Conservation (phyloP, 2,888 invertebrate species). For the Cerastoderma edule region DNA sequence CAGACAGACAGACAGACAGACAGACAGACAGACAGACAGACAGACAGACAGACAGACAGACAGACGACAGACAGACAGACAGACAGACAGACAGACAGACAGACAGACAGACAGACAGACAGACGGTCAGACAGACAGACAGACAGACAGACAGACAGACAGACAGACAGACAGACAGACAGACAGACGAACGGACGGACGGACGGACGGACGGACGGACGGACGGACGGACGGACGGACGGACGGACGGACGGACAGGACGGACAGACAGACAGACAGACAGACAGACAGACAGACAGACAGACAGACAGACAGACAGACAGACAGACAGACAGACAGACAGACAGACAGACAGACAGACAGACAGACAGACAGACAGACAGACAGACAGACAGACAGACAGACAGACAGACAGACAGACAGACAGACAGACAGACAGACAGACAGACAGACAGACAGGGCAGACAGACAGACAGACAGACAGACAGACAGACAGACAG, state of each 20-base stretch:
- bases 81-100: constrained; percentile 27
- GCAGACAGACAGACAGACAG: constrained; percentile 39
- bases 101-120: constrained; percentile 26
- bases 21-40: not conserved
- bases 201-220: constrained; percentile 27
- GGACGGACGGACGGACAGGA: constrained; percentile 22
- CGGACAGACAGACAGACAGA: constrained; percentile 25
- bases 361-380: constrained; percentile 30
- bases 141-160: constrained; percentile 27
- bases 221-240: constrained; percentile 18
- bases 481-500: constrained; percentile 35
- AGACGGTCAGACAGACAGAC: constrained; percentile 22
- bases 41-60: not conserved
- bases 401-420: constrained; percentile 37
- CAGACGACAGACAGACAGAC: constrained; percentile 17
- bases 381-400: constrained; percentile 25
- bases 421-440: constrained; percentile 32
- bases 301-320: constrained; percentile 27
- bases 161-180: constrained; percentile 27
- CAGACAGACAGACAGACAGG: constrained; percentile 20
- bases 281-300: constrained; percentile 25
- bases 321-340: constrained; percentile 27
- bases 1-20: constrained; percentile 7
- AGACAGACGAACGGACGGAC: constrained; percentile 21
- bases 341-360: constrained; percentile 27